These are phyloP conservation scores for Deroptyus accipitrinus DNA, from an alignment of 2,113 vertebrate genomes.

Conservation along the genomic window DNA sequence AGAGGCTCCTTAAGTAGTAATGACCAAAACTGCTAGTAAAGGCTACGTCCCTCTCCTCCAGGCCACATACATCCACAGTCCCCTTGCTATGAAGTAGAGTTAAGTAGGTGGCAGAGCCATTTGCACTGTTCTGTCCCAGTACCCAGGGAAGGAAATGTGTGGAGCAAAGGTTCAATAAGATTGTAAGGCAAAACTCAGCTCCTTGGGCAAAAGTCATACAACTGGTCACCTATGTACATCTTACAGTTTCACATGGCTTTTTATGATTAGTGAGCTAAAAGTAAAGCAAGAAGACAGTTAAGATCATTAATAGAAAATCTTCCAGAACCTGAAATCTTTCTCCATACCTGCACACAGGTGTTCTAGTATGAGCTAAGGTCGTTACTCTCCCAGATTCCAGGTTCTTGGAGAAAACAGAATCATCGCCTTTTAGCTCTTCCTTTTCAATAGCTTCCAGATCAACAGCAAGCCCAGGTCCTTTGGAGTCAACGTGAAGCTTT, in stretches of 20 bases:
- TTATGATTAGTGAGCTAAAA: background rate
- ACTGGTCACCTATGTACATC: rapidly evolving
- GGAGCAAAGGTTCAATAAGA: background rate
- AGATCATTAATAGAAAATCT: background rate
- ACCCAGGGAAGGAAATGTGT: background rate
- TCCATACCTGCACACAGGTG: constrained; percentile 21
- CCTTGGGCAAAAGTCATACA: background rate
- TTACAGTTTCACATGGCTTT: background rate
- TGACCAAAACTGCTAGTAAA: background rate
- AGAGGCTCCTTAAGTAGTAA: background rate
- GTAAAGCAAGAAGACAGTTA: background rate
- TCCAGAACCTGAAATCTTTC: background rate
- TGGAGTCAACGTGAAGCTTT: background rate
- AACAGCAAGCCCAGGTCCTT: background rate
- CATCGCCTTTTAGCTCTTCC: background rate
- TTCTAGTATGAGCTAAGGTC: background rate
- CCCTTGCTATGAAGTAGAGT: background rate
- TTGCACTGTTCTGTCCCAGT: background rate
- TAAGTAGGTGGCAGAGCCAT: background rate
- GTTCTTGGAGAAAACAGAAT: background rate
- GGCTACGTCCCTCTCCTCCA: background rate
- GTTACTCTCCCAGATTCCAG: background rate
- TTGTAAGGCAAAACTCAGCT: background rate
- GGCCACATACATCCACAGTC: background rate
- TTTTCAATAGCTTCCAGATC: constrained; percentile 23